These are phyloP conservation scores for Leucosticte australis DNA, from an alignment of 2,113 vertebrate genomes.

Conservation along the genomic window DNA sequence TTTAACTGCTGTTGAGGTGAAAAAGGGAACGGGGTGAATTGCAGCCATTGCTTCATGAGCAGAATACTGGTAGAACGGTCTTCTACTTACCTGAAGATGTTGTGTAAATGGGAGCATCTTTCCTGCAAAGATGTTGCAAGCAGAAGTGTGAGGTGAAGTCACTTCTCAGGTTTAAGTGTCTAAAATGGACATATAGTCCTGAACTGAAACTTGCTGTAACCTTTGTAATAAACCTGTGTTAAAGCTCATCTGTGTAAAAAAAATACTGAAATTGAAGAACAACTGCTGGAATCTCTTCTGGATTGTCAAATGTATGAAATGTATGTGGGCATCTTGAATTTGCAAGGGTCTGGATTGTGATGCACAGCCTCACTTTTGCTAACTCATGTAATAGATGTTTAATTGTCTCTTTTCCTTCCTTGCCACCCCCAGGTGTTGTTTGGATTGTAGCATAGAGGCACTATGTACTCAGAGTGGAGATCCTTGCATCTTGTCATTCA, in stretches of 20 bases:
- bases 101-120: not conserved
- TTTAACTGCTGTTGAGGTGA: not conserved
- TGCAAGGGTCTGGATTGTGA: not conserved
- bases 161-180: not conserved
- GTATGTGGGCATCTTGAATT: not conserved
- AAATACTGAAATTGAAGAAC: not conserved
- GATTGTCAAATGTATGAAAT: not conserved
- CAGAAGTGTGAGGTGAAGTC: not conserved
- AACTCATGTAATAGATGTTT: not conserved
- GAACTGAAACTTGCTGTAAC: not conserved
- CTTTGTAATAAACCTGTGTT: not conserved
- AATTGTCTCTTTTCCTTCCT: not conserved
- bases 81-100: not conserved
- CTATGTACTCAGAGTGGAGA: conserved; percentile 98
- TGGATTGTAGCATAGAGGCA: conserved; percentile 74
- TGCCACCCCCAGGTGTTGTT: conserved; percentile 61
- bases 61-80: not conserved
- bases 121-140: not conserved
- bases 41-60: not conserved
- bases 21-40: not conserved
- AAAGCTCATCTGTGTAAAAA: not conserved
- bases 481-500: conserved; percentile 94
- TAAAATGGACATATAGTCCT: not conserved
- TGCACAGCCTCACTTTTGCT: not conserved
- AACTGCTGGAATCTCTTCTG: not conserved